These are phyloP conservation scores for Colletes gigas DNA, from an alignment of 1,140 invertebrate species.

Conservation along the genomic window DNA sequence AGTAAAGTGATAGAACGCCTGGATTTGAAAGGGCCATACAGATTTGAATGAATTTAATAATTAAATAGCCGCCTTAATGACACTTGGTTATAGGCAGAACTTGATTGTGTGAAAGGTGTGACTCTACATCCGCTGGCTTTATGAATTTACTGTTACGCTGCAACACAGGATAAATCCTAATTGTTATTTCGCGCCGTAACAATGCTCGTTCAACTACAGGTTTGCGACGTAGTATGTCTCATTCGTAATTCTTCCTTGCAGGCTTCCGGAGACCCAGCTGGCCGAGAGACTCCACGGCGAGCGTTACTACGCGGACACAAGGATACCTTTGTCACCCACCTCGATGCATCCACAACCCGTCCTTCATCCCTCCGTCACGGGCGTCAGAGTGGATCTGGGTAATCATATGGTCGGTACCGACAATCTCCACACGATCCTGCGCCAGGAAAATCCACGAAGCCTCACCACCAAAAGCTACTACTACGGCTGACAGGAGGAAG, in stretches of 20 bases:
- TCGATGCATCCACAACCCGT: slow-evolving; percentile 43
- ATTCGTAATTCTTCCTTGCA: slow-evolving; percentile 43
- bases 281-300: slow-evolving; percentile 77
- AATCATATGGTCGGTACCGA: slow-evolving; percentile 80
- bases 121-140: too few relatives aligned
- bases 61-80: too few relatives aligned
- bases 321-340: slow-evolving; percentile 74
- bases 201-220: too few relatives aligned
- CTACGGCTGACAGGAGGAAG: slow-evolving; percentile 83
- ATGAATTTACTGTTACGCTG: too few relatives aligned
- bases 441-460: slow-evolving; percentile 79
- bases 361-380: slow-evolving; percentile 48
- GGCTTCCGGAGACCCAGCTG: slow-evolving; percentile 76
- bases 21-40: too few relatives aligned
- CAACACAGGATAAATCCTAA: too few relatives aligned
- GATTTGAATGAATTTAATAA: too few relatives aligned
- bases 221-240: too few relatives aligned
- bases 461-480: slow-evolving; percentile 83
- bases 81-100: too few relatives aligned
- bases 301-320: slow-evolving; percentile 74
- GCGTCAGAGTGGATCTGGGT: slow-evolving; percentile 77
- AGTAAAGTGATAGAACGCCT: too few relatives aligned
- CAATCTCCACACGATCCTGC: slow-evolving; percentile 77
- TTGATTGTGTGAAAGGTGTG: too few relatives aligned
- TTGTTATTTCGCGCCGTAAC: too few relatives aligned